Evolutionary conservation across 2,888 invertebrate genomes (phyloP).

Genomic region (Omphaloscelis lunosa): DNA sequence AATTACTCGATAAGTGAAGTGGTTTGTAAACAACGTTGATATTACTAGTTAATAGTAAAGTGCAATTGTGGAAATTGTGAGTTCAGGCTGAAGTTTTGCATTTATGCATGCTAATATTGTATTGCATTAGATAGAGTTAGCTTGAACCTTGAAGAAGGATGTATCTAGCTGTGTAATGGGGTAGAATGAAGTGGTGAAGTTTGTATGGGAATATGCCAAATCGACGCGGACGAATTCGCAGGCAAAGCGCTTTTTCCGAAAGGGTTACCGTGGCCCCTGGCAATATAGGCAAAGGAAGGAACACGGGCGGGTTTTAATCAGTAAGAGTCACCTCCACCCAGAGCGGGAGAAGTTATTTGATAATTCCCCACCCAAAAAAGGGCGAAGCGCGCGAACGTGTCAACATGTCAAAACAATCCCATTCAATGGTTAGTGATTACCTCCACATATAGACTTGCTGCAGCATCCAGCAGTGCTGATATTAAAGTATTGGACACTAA

Average conservation of each 20-base stretch:
- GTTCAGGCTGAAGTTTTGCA: background rate
- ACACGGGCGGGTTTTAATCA: no score
- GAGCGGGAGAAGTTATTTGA: no score
- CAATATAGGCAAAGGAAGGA: no score
- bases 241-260: background rate
- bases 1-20: slow-evolving; percentile 55
- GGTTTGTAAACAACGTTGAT: slow-evolving; percentile 39
- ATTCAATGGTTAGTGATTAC: background rate
- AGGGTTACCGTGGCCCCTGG: no score
- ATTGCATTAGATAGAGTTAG: background rate
- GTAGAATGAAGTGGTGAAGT: background rate
- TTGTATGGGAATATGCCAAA: background rate
- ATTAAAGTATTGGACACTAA: background rate
- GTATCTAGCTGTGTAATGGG: no score
- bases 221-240: no score
- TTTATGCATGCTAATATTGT: background rate
- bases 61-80: background rate
- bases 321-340: no score
- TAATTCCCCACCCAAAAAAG: no score
- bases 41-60: background rate
- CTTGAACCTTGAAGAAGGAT: no score
- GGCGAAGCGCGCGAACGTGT: no score
- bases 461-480: background rate
- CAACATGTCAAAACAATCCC: background rate
- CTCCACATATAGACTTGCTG: background rate